These are phyloP conservation scores for Carcina quercana DNA, from an alignment of 2,888 invertebrate genomes.

Conservation along the genomic window DNA sequence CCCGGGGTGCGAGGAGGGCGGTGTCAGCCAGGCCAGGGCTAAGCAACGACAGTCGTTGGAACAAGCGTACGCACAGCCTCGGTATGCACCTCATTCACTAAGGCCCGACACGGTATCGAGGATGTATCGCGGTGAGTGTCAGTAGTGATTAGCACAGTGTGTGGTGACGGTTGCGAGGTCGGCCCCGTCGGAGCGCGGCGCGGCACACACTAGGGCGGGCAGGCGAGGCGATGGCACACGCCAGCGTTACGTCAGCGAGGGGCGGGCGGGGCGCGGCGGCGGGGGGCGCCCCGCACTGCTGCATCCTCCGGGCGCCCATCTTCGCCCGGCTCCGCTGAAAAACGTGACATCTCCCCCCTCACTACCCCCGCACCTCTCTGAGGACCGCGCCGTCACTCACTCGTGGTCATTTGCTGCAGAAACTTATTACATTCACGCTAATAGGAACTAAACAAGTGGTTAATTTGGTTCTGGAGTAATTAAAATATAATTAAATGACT, in stretches of 20 bases:
- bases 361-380: constrained; percentile 21
- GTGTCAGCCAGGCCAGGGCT: constrained; percentile 34
- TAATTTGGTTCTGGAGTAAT: no score
- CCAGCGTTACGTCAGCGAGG: constrained; percentile 71
- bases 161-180: constrained; percentile 53
- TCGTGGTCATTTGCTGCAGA: constrained; percentile 41
- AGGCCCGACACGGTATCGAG: constrained; percentile 45
- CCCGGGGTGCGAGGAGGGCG: constrained; percentile 55
- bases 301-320: constrained; percentile 64
- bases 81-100: constrained; percentile 59
- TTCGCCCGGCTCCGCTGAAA: constrained; percentile 53
- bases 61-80: constrained; percentile 39
- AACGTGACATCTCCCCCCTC: constrained; percentile 54
- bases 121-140: constrained; percentile 55
- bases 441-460: no score
- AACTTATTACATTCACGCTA: constrained; percentile 39
- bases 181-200: constrained; percentile 64
- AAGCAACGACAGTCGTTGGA: constrained; percentile 12
- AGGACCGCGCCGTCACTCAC: constrained; percentile 34
- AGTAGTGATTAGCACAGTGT: constrained; percentile 64
- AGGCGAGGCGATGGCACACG: constrained; percentile 37
- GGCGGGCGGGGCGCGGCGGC: constrained; percentile 21
- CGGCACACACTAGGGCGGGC: constrained; percentile 71
- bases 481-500: no score
- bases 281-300: constrained; percentile 56